Conservation (phyloP, 2,797 vertebrate genomes). For the Pygocentrus nattereri region DNA sequence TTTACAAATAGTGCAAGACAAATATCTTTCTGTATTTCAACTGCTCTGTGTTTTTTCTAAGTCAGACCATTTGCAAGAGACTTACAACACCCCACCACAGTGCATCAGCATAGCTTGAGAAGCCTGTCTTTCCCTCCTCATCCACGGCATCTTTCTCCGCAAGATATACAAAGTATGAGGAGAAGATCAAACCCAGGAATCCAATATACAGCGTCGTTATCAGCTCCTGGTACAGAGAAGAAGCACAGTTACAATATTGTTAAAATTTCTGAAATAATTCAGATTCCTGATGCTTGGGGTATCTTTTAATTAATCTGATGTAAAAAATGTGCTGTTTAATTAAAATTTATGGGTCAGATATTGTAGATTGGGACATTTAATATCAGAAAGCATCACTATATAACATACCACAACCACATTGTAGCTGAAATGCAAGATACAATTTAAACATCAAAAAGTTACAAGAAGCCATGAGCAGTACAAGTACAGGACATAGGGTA, state of each 20-base stretch:
- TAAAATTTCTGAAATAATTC: background rate
- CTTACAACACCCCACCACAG: conserved; percentile 96
- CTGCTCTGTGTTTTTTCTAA: background rate
- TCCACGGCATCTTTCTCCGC: conserved; percentile 92
- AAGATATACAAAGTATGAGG: conserved; percentile 93
- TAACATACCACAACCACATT: background rate
- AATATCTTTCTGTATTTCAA: background rate
- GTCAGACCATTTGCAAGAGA: conserved; percentile 5
- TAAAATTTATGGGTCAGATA: background rate
- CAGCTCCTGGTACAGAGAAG: conserved; percentile 80
- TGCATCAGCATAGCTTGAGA: conserved; percentile 91
- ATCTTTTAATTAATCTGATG: background rate
- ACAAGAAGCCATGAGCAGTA: background rate
- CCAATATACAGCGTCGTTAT: conserved; percentile 92
- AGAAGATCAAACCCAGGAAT: conserved; percentile 92
- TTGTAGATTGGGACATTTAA: background rate
- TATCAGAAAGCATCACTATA: conserved; percentile 1
- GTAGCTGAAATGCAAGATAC: background rate
- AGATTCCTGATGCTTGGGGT: background rate
- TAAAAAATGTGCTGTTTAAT: background rate
- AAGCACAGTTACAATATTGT: conserved; percentile 14
- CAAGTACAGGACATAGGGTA: background rate
- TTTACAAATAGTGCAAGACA: background rate
- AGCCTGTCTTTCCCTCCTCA: conserved; percentile 87
- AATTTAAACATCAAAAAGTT: background rate